These are phyloP conservation scores for Cygnus buccinator DNA, from an alignment of 2,113 vertebrate genomes.

Conservation along the genomic window DNA sequence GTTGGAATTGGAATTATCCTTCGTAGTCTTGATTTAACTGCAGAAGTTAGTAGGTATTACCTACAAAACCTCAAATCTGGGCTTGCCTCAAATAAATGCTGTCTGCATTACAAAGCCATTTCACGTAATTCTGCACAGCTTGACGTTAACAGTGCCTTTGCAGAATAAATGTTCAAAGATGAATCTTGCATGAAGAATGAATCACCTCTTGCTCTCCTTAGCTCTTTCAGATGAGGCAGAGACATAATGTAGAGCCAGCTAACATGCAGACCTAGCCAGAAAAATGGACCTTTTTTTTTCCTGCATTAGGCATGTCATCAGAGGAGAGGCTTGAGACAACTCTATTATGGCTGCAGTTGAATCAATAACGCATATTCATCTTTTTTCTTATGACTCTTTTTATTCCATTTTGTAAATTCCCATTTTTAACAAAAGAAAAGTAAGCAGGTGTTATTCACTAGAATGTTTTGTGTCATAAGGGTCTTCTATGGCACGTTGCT, in stretches of 20 bases:
- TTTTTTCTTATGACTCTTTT: not conserved
- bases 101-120: not conserved
- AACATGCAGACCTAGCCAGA: conserved; percentile 13
- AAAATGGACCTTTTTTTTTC: conserved; percentile 40
- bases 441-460: conserved; percentile 41
- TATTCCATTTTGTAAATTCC: conserved; percentile 41
- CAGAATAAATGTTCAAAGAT: conserved; percentile 47
- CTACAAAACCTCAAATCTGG: not conserved
- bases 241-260: conserved; percentile 25
- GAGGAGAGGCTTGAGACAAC: conserved; percentile 4
- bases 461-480: not conserved
- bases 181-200: conserved; percentile 56
- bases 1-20: not conserved
- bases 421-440: conserved; percentile 60
- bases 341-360: conserved; percentile 44
- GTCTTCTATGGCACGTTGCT: not conserved
- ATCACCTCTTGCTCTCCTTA: conserved; percentile 6
- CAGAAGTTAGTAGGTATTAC: not conserved
- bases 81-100: conserved; percentile 7
- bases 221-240: conserved; percentile 48
- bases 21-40: not conserved
- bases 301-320: not conserved
- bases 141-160: conserved; percentile 6
- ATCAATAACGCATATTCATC: conserved; percentile 57
- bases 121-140: not conserved